Evolutionary conservation across 2,888 invertebrate genomes (phyloP).

Genomic region (Dicycla oo): DNA sequence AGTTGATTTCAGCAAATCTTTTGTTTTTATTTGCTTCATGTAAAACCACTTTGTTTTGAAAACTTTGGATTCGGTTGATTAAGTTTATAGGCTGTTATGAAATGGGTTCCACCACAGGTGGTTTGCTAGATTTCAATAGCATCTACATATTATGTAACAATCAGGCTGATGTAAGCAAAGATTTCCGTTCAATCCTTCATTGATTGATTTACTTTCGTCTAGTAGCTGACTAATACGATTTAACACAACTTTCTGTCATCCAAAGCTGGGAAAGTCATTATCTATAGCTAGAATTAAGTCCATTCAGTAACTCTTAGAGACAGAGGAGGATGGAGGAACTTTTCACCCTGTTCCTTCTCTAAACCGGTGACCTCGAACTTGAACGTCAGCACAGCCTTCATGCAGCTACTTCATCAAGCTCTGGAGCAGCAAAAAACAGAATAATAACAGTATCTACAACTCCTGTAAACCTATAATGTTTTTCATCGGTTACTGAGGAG

Average conservation of each 20-base stretch:
- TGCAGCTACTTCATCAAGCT: too few relatives aligned
- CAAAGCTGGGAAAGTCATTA: too few relatives aligned
- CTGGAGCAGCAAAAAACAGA: too few relatives aligned
- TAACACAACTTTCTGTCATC: neutral
- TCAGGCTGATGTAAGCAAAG: neutral
- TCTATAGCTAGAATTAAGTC: neutral
- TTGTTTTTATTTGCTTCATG: constrained; percentile 60
- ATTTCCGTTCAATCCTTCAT: constrained; percentile 1
- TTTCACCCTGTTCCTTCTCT: neutral
- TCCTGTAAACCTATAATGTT: neutral
- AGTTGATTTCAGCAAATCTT: constrained; percentile 55
- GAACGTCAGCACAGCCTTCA: neutral
- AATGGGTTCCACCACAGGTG: constrained; percentile 35
- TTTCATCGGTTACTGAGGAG: too few relatives aligned
- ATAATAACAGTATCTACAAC: too few relatives aligned
- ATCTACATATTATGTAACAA: constrained; percentile 9
- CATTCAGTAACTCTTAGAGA: neutral
- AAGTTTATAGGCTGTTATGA: constrained; percentile 32
- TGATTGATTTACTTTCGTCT: neutral
- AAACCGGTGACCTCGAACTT: neutral
- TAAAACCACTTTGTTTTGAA: constrained; percentile 41
- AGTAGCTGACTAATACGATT: neutral
- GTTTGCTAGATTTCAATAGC: constrained; percentile 25
- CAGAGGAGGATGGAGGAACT: neutral
- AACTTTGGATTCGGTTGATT: constrained; percentile 27